Base-by-base conservation (phyloP, 2,797 vertebrate species). In the Onychomys torridus region DNA sequence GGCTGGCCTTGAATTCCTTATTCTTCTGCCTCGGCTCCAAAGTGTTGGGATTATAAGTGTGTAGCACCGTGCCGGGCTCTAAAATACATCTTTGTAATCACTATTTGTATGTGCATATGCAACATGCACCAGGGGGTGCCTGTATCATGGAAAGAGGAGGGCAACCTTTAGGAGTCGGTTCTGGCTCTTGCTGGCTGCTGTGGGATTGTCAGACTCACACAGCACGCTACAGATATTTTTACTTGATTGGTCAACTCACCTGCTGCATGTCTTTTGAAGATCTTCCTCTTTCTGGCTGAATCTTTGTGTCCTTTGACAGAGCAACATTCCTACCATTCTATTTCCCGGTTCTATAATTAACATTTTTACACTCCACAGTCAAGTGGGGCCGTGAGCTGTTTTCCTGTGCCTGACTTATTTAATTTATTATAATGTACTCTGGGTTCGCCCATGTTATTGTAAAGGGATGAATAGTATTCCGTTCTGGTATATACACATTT, bases 181-280 rank as follows among this genome's bases (percentile, higher is more conserved):
- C 63, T n/a, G 55, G 27, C 59, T 29, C 59, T 43, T 19, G 27
- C 43, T 10, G 25, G 43, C 19, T n/a, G 0, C 83, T 14, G 21
- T 2, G 32, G 46, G 46, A 27, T 5, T 4, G 1, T 27, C 21
- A n/a, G 63, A 6, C 13, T 10, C 14, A 1, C 21, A 25, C 29
- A n/a, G 32, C 32, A 27, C 37, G 46, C 12, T 16, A 25, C 8
- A 32, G 57, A 2, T 25, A 46, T 46, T 52, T 76, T 46, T 32
- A 46, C 27, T 40, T 19, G 29, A 65, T 13, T 12, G 46, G 27
- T 34, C 40, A 46, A 27, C 40, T 32, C 12, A 86, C 29, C 46
- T 5, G 34, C 67, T 40, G n/a, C 37, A 6, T 32, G 19, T 37
- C 67, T 73, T 40, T 40, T 27, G 67, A 19, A 19, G 9, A 21